These are phyloP conservation scores for Melinopterus prodromus DNA, from an alignment of 2,888 invertebrate genomes.

Conservation along the genomic window DNA sequence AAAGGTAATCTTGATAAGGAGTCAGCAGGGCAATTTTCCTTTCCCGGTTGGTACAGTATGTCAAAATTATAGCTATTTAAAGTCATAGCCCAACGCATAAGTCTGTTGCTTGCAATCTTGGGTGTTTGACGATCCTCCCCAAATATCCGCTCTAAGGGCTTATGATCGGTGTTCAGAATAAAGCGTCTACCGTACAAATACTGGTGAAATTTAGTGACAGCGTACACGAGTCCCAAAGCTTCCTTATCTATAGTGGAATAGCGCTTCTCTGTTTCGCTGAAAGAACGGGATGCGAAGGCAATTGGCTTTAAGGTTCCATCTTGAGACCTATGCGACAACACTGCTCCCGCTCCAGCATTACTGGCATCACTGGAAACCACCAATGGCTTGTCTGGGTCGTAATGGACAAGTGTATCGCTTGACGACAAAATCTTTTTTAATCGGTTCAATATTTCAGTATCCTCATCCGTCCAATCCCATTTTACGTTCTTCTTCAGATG, in stretches of 20 bases:
- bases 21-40: slow-evolving; percentile 36
- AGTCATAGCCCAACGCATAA: slow-evolving; percentile 29
- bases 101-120: slow-evolving; percentile 30
- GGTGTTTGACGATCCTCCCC: slow-evolving; percentile 29
- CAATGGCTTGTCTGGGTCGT: slow-evolving; percentile 17
- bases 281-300: slow-evolving; percentile 36
- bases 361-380: slow-evolving; percentile 14
- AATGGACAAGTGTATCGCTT: slow-evolving; percentile 15
- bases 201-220: slow-evolving; percentile 32
- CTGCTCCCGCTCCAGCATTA: slow-evolving; percentile 15
- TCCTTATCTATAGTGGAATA: slow-evolving; percentile 33
- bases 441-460: neutral
- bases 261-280: slow-evolving; percentile 17
- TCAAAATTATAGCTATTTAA: slow-evolving; percentile 33
- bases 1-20: slow-evolving; percentile 24
- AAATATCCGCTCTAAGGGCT: slow-evolving; percentile 27
- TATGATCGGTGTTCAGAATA: too few relatives aligned
- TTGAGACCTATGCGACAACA: neutral
- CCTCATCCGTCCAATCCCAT: neutral
- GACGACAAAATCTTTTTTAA: neutral
- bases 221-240: slow-evolving; percentile 9
- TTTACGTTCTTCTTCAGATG: slow-evolving; percentile 34
- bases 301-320: slow-evolving; percentile 27
- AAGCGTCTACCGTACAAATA: slow-evolving; percentile 8
- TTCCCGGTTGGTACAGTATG: slow-evolving; percentile 29